phyloP scores from a whole-genome alignment of 2,888 invertebrate genomes.

The Linnaemya tessellans region DNA sequence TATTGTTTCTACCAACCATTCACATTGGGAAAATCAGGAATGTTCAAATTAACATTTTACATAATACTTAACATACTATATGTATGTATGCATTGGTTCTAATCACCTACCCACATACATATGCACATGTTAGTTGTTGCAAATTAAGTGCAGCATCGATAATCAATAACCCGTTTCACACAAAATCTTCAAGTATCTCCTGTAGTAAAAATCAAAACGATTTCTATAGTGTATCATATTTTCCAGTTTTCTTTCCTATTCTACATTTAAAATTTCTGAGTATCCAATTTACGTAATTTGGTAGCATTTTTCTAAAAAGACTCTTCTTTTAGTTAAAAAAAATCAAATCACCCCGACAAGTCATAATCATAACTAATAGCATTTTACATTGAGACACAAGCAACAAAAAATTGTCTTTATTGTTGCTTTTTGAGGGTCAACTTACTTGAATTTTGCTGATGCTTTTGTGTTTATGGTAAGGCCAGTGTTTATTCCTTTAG shows the following conservation, averaged over 20 bases:
- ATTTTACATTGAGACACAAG: not conserved
- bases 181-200: too few relatives aligned
- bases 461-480: not conserved
- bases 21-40: too few relatives aligned
- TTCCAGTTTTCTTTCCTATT: not conserved
- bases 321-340: slow-evolving; percentile 1
- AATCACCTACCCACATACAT: not conserved
- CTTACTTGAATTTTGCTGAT: slow-evolving; percentile 21
- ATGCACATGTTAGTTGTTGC: not conserved
- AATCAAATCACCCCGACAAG: not conserved
- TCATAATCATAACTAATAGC: slow-evolving; percentile 16
- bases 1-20: too few relatives aligned
- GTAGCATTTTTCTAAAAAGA: not conserved
- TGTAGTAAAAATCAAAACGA: not conserved
- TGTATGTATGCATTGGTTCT: not conserved
- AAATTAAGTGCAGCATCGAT: not conserved
- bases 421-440: slow-evolving; percentile 16
- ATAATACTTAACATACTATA: not conserved
- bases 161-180: not conserved
- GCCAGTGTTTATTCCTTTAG: not conserved
- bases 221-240: not conserved
- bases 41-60: too few relatives aligned
- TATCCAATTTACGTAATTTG: slow-evolving; percentile 28
- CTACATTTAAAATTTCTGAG: not conserved
- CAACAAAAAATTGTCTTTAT: slow-evolving; percentile 3